A percentile compares a stretch with the other conserved stretches of the same genome.
phyloP scores from a whole-genome alignment of 2,797 vertebrate species.

The Notolepis coatsorum region DNA sequence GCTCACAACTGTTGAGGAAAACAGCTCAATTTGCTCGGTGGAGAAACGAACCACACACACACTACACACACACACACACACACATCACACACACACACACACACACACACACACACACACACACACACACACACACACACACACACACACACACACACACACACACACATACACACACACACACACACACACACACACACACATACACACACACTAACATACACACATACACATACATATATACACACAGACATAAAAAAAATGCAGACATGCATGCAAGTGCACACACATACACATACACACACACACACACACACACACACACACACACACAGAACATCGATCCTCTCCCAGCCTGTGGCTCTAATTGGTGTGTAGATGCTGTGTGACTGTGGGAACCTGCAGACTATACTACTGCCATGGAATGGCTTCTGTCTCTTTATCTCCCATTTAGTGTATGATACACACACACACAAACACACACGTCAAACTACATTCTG shows the following conservation, averaged over 20 bases:
- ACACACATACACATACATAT: not conserved
- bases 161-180: slow-evolving; percentile 34
- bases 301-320: slow-evolving; percentile 46
- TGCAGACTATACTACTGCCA: slow-evolving; percentile 68
- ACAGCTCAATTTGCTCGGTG: slow-evolving; percentile 86
- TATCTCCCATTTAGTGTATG: slow-evolving; percentile 77
- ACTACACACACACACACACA: slow-evolving; percentile 35
- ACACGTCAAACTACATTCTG: slow-evolving; percentile 48
- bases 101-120: slow-evolving; percentile 41
- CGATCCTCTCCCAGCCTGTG: slow-evolving; percentile 75
- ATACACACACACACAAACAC: slow-evolving; percentile 70
- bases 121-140: slow-evolving; percentile 35
- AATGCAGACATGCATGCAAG: slow-evolving; percentile 30
- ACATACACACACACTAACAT: slow-evolving; percentile 49
- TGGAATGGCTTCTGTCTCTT: slow-evolving; percentile 75
- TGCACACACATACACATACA: slow-evolving; percentile 20
- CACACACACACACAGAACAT: slow-evolving; percentile 40
- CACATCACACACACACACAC: slow-evolving; percentile 29
- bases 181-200: slow-evolving; percentile 18
- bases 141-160: not conserved
- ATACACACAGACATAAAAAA: not conserved
- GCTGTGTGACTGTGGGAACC: slow-evolving; percentile 72
- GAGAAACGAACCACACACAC: slow-evolving; percentile 74
- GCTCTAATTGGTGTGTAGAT: slow-evolving; percentile 81
- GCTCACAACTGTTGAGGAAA: slow-evolving; percentile 87